Base-by-base conservation (phyloP, 2,888 invertebrate genomes). In the Abrostola triplasia region DNA sequence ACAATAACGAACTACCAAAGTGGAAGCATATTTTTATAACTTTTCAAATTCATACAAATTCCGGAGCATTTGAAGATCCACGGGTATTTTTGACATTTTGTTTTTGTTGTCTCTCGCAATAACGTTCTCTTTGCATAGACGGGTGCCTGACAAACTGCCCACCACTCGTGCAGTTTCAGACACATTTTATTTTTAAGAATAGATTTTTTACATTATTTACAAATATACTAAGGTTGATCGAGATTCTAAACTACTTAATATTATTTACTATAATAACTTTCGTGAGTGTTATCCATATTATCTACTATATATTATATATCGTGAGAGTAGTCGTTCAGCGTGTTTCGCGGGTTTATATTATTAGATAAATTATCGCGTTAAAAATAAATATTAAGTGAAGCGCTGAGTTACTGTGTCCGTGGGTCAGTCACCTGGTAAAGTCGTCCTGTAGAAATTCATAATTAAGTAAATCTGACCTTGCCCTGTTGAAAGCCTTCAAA, bases 381-480 rank as follows among this genome's bases (percentile, higher is more conserved):
- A 13, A 24, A 12, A 13, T 13, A 47, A 24, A 24, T 24, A 47
- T 8, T 24, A 9, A 24, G 12, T 9, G 13, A 24, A 24, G 44
- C 44, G 44, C 44, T 47, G 5, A 47, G 44, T 9, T 47, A 47
- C 44, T 44, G n/a, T 44, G 13, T 13, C 44, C 8, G 13, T 44
- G 7, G 5, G n/a, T n/a, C 44, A 47, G 44, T 13, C 44, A 47
- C 64, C 47, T 63, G 64, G 53, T 53, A 55, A 53, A 55, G 58
- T 65, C 37, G 49, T 63, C 57, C 54, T 59, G 53, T 60, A 61
- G 48, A 72, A 24, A 68, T 70, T 75, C n/a, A 75, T 75, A 77
- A 68, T 64, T 54, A 55, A 62, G 52, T 64, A 55, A 64, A 42
- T 66, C 35, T 55, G 54, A 74, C 57, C 62, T 73, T 72, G 63